Conservation (phyloP, 2,888 invertebrate species). For the Autographa gamma region DNA sequence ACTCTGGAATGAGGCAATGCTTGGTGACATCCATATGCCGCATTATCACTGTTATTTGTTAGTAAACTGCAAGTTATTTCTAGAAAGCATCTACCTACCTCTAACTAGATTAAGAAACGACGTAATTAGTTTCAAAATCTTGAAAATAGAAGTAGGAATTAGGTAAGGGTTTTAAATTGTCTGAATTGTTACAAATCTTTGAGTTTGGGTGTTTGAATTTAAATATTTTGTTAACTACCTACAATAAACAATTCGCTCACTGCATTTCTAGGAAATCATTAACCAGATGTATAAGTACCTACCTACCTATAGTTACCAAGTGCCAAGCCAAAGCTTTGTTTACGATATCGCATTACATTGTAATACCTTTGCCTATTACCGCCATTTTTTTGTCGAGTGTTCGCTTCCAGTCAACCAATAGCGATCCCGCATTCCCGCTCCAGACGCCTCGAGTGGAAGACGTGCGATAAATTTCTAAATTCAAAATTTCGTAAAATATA, state of each 20-base stretch:
- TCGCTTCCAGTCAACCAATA: slow-evolving; percentile 23
- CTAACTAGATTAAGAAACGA: no score
- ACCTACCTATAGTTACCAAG: not conserved
- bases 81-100: no score
- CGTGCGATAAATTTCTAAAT: slow-evolving; percentile 39
- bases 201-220: no score
- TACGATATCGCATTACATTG: slow-evolving; percentile 41
- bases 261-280: slow-evolving; percentile 21
- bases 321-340: slow-evolving; percentile 24
- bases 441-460: slow-evolving; percentile 37
- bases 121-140: no score
- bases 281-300: slow-evolving; percentile 11
- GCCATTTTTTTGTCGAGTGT: slow-evolving; percentile 20
- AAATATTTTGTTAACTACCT: not conserved
- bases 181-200: no score
- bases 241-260: not conserved
- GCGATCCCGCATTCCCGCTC: slow-evolving; percentile 50
- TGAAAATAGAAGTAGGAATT: no score
- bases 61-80: no score
- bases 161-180: no score
- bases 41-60: no score
- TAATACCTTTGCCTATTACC: slow-evolving; percentile 19
- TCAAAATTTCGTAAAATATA: slow-evolving; percentile 51
- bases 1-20: no score
- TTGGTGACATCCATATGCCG: no score